These are phyloP conservation scores for Eretmodus cyanostictus DNA, from an alignment of 2,113 vertebrate species.

Conservation along the genomic window DNA sequence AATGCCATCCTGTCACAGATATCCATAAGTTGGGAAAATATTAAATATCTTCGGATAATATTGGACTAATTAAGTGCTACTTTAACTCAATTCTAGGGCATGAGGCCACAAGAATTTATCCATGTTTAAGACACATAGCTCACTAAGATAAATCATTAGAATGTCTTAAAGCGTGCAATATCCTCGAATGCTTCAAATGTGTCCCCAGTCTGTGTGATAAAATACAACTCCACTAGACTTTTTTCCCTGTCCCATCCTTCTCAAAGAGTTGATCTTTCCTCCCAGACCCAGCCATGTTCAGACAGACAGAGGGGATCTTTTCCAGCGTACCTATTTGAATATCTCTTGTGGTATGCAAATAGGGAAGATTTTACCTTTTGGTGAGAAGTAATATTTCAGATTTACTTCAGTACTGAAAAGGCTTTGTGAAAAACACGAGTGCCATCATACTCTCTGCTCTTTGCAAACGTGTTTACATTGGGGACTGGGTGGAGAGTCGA, in stretches of 20 bases:
- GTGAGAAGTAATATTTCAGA: not conserved
- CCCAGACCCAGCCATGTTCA: not conserved
- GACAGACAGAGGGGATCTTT: not conserved
- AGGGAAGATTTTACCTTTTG: not conserved
- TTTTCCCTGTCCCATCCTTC: not conserved
- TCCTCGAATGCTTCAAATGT: not conserved
- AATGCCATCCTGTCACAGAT: not conserved
- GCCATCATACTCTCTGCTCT: not conserved
- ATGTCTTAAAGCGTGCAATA: not conserved
- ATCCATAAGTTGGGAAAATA: not conserved
- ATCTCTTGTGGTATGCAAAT: slow-evolving; percentile 49
- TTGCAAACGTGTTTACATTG: slow-evolving; percentile 21
- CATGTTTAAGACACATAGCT: not conserved
- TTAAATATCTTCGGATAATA: not conserved
- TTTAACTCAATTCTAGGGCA: not conserved
- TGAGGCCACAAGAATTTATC: not conserved
- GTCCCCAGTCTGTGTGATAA: not conserved
- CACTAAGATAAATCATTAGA: not conserved
- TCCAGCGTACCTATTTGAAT: slow-evolving; percentile 46
- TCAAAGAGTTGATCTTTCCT: not conserved
- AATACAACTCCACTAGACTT: not conserved
- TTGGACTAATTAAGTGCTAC: not conserved
- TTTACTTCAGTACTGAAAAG: not conserved
- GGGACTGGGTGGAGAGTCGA: not conserved
- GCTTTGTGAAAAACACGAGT: not conserved